A percentile compares a stretch with the other conserved stretches of the same genome.
These are phyloP conservation scores for Holotrichia oblita DNA, from an alignment of 1,140 invertebrate genomes.

Conservation along the genomic window DNA sequence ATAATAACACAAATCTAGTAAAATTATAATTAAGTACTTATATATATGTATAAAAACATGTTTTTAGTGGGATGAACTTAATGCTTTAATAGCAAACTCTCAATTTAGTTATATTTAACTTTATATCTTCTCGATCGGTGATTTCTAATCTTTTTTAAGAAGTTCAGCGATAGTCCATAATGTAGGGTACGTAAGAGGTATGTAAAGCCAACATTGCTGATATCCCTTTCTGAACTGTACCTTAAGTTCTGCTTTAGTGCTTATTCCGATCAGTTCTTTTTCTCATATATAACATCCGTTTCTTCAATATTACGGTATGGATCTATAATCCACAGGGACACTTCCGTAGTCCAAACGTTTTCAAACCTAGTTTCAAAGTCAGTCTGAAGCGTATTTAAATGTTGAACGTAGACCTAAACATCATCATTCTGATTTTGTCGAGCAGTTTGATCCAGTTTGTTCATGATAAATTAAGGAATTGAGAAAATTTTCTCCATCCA, in stretches of 20 bases:
- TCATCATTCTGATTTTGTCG: constrained; percentile 49
- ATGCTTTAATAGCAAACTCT: constrained; percentile 1
- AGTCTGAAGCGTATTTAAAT: constrained; percentile 52
- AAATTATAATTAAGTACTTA: no score
- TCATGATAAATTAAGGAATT: constrained; percentile 52
- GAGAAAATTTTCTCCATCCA: no score
- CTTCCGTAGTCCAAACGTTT: constrained; percentile 54
- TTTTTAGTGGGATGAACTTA: neutral
- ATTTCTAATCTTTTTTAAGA: constrained; percentile 26
- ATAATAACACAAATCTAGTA: neutral
- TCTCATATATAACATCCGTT: no score
- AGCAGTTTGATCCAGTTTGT: no score
- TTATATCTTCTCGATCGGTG: constrained; percentile 31
- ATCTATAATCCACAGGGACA: constrained; percentile 54
- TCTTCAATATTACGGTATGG: constrained; percentile 51
- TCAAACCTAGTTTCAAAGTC: constrained; percentile 53
- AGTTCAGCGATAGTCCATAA: neutral
- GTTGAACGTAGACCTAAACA: constrained; percentile 51
- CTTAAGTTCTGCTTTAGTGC: no score
- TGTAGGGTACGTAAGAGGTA: neutral
- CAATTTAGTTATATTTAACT: constrained; percentile 32
- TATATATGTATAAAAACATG: no score
- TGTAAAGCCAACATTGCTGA: neutral
- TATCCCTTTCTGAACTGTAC: no score
- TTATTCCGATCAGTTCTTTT: no score